Base-by-base conservation (phyloP, 2,797 vertebrate genomes). In the Neoniphon sammara region DNA sequence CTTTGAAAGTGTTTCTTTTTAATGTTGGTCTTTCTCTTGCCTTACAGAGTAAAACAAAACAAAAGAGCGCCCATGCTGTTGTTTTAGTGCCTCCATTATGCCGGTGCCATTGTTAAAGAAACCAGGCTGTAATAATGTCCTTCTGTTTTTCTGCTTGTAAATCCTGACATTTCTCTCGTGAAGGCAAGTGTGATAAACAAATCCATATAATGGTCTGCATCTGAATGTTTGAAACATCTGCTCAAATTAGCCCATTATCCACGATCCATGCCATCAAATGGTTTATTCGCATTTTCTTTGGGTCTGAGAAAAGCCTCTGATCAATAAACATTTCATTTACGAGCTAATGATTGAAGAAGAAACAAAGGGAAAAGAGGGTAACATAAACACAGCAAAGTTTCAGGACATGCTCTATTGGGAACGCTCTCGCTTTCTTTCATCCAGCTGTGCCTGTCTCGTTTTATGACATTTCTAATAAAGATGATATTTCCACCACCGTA, bases 1-100 rank as follows among this genome's bases (percentile, higher is more conserved):
- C 36, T 49, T 49, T 34, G 27, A 84, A 73, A 86, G 44, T 77
- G 60, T 68, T 61, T 80, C 66, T 73, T 81, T 85, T 85, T 77
- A 64, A 83, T 82, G 77, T 84, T 80, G 80, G 88, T 88, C 70
- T 78, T 87, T 78, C 56, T 59, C 78, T 62, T 53, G 49, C 83
- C 70, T 78, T 82, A 72, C 30, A 57, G 61, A 86, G 69, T 88
- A 57, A 70, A 79, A 79, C 1, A 30, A 62, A 77, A 87, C 47
- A 76, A 72, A 78, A 34, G 53, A 75, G 57, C 4, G 69, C 59
- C 47, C 54, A 63, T 52, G 54, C 36, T 57, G 39, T 69, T 31
- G 4, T 73, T 73, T 74, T 59, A 44, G 30, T 21, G 39, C 4
- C 53, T 65, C 65, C 44, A 46, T 82, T 56, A 71, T 66, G 36